Conservation (phyloP, 2,797 vertebrate species). For the Malurus splendens region DNA sequence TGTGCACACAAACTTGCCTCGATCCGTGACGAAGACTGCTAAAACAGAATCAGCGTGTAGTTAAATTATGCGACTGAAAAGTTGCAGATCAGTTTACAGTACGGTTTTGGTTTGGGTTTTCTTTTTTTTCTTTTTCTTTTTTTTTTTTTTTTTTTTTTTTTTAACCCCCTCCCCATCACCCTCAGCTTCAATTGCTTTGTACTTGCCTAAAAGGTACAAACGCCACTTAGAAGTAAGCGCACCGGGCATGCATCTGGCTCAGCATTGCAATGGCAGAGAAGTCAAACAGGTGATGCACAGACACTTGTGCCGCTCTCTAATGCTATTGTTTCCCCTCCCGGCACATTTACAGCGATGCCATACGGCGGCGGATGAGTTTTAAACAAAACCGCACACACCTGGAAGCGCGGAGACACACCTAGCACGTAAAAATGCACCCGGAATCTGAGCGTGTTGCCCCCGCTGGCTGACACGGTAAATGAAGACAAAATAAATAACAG, state of each 20-base stretch:
- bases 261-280: background rate
- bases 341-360: background rate
- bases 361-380: background rate
- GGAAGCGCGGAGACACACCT: constrained; percentile 9
- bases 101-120: background rate
- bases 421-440: background rate
- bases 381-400: constrained; percentile 17
- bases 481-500: background rate
- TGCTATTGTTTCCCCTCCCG: background rate
- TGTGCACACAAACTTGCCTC: constrained; percentile 48
- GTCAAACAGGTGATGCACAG: constrained; percentile 9
- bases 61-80: constrained; percentile 42
- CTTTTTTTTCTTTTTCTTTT: background rate
- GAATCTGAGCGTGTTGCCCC: background rate
- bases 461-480: background rate
- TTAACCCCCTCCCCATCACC: background rate
- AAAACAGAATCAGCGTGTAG: constrained; percentile 36
- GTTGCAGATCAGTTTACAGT: constrained; percentile 13
- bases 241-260: background rate
- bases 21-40: constrained; percentile 28
- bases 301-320: background rate
- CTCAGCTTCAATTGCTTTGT: background rate
- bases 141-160: background rate
- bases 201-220: constrained; percentile 24
- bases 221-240: background rate